Conservation (phyloP, 2,888 invertebrate species). For the Metellina segmentata region DNA sequence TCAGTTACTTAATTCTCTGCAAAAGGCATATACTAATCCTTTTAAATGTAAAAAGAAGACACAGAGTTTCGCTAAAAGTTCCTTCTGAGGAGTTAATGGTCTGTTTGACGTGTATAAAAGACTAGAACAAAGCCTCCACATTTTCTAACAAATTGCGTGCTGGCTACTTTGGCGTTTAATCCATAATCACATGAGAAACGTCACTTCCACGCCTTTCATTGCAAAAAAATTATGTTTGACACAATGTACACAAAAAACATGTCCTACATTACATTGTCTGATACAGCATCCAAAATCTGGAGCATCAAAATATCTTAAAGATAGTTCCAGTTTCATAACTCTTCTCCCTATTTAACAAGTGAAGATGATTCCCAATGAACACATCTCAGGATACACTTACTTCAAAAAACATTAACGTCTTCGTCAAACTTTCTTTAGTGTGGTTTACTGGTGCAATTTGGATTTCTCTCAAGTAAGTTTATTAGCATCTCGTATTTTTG, state of each 20-base stretch:
- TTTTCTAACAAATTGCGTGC: constrained; percentile 44
- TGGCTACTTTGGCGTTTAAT: not conserved
- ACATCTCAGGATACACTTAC: constrained; percentile 20
- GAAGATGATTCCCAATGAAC: not conserved
- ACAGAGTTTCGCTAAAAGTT: constrained; percentile 26
- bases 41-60: constrained; percentile 36
- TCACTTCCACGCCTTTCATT: constrained; percentile 45
- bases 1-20: constrained; percentile 16
- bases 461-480: constrained; percentile 16
- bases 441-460: not conserved
- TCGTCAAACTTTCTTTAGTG: not conserved
- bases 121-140: constrained; percentile 23
- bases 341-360: constrained; percentile 57
- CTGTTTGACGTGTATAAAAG: constrained; percentile 53
- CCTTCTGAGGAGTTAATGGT: constrained; percentile 40
- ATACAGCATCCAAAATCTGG: constrained; percentile 60
- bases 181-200: constrained; percentile 28
- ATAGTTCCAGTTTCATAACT: constrained; percentile 69
- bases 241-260: constrained; percentile 66
- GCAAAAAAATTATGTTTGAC: constrained; percentile 45
- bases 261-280: constrained; percentile 61
- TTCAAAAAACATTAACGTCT: constrained; percentile 16
- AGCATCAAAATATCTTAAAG: constrained; percentile 68
- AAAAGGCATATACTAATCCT: constrained; percentile 26
- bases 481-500: not conserved